phyloP scores from a whole-genome alignment of 2,888 invertebrate genomes.

The Lucinisca nassula region DNA sequence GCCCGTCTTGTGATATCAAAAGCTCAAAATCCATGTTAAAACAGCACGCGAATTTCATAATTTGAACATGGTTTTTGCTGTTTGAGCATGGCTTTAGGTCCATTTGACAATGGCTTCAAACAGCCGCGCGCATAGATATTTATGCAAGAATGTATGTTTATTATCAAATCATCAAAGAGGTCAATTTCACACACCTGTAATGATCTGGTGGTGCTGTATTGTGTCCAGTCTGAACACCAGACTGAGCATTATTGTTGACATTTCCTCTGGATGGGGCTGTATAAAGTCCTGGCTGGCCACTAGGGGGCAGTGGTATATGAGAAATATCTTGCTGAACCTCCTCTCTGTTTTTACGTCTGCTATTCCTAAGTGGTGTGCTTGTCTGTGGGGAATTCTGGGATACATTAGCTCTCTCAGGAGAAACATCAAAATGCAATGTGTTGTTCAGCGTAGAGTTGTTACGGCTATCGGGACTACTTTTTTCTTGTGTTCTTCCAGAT shows the following conservation, averaged over 20 bases:
- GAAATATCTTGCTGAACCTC: slow-evolving; percentile 53
- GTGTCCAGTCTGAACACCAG: slow-evolving; percentile 18
- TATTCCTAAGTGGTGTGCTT: slow-evolving; percentile 61
- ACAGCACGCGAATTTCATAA: too few relatives aligned
- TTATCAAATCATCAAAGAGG: too few relatives aligned
- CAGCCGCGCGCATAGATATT: too few relatives aligned
- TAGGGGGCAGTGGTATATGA: slow-evolving; percentile 55
- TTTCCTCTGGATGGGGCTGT: background rate
- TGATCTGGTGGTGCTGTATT: slow-evolving; percentile 28
- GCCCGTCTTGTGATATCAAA: too few relatives aligned
- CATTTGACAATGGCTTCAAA: too few relatives aligned
- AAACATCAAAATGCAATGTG: slow-evolving; percentile 56
- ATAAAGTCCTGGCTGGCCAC: slow-evolving; percentile 9
- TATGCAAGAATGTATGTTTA: too few relatives aligned
- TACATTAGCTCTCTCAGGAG: slow-evolving; percentile 57
- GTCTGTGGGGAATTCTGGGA: slow-evolving; percentile 41
- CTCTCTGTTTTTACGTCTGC: slow-evolving; percentile 13
- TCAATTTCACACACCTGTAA: slow-evolving; percentile 58
- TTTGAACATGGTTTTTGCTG: too few relatives aligned
- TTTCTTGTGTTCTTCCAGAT: slow-evolving; percentile 10
- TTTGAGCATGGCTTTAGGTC: too few relatives aligned
- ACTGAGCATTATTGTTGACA: slow-evolving; percentile 1
- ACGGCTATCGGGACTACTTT: slow-evolving; percentile 56
- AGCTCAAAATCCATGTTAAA: too few relatives aligned
- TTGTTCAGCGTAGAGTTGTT: slow-evolving; percentile 69